phyloP scores from a whole-genome alignment of 2,113 vertebrate species.

The Nematolebias whitei region DNA sequence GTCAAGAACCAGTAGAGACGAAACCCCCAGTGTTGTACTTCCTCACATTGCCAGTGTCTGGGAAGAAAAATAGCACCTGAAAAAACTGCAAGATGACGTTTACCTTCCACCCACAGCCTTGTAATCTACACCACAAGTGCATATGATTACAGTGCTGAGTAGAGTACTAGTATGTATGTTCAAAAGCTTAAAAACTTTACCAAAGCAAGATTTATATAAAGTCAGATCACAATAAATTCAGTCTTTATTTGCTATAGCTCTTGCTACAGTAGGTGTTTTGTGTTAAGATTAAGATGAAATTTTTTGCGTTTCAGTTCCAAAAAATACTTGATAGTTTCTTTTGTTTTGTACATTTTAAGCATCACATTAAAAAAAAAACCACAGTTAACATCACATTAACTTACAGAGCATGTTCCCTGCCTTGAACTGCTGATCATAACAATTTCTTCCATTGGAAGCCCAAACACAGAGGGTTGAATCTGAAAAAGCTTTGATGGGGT shows the following conservation, averaged over 20 bases:
- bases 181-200: neutral
- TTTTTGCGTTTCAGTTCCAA: too few relatives aligned
- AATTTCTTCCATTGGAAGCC: neutral
- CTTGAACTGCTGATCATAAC: neutral
- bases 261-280: neutral
- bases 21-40: neutral
- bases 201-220: neutral
- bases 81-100: neutral
- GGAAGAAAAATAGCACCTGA: neutral
- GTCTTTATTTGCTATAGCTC: neutral
- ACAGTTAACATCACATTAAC: neutral
- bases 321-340: too few relatives aligned
- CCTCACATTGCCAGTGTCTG: neutral
- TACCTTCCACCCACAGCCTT: neutral
- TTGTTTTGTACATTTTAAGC: too few relatives aligned
- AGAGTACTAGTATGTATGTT: neutral
- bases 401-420: neutral
- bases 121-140: neutral
- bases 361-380: neutral
- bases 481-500: neutral
- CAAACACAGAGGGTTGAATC: too few relatives aligned
- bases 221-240: too few relatives aligned
- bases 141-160: neutral
- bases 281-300: neutral
- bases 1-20: neutral